Evolutionary conservation across 37 sponge, comb jelly and placozoan species (phyloP), one percentile per base, ranked within the genome.

Genomic region (Bolinopsis microptera): DNA sequence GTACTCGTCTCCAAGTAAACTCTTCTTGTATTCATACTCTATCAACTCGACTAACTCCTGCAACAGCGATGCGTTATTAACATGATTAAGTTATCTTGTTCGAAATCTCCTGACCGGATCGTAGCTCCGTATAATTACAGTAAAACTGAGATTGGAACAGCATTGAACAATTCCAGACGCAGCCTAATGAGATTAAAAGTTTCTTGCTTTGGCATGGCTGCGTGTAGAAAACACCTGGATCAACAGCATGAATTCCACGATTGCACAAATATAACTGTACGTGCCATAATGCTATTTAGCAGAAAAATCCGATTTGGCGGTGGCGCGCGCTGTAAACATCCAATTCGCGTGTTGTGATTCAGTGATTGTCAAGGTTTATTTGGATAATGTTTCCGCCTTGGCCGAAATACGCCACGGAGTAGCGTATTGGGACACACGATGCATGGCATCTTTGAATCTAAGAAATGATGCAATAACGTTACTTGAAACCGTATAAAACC

Each of bases 41-140:
- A 77, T 77, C 80, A 77, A 32, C 37, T 77, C 80, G 21, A 35
- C 35, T 32, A 77, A 32, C 35, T 77, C 80, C 80, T 77, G 80
- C 34, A 70, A 70, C 13, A n/a, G n/a, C n/a, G n/a, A n/a, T n/a
- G n/a, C n/a, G n/a, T n/a, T n/a, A n/a, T n/a, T n/a, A n/a, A n/a
- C n/a, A n/a, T n/a, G n/a, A n/a, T n/a, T n/a, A n/a, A n/a, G n/a
- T n/a, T n/a, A n/a, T n/a, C n/a, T n/a, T n/a, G n/a, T n/a, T n/a
- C n/a, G n/a, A n/a, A n/a, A n/a, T n/a, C n/a, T n/a, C n/a, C n/a
- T n/a, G n/a, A n/a, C n/a, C n/a, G n/a, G n/a, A n/a, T n/a, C n/a
- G n/a, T n/a, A n/a, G n/a, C n/a, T n/a, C n/a, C n/a, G n/a, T n/a
- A n/a, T n/a, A n/a, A n/a, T n/a, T n/a, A n/a, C n/a, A n/a, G 13